A percentile compares a stretch with the other conserved stretches of the same genome.
Conservation (phyloP, 2,888 invertebrate genomes). For the Rutpela maculata region DNA sequence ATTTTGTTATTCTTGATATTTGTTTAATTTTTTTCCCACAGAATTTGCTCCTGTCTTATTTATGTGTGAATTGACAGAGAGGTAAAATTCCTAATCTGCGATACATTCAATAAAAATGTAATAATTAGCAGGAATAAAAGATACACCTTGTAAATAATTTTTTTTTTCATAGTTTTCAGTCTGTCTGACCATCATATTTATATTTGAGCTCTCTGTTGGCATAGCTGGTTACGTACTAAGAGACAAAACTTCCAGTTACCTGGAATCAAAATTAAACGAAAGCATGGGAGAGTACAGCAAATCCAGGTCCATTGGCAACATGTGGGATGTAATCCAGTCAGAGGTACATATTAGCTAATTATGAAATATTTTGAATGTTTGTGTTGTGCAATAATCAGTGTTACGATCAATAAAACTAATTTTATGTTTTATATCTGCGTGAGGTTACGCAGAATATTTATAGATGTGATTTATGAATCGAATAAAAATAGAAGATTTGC, state of each 20-base stretch:
- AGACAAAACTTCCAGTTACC: constrained; percentile 79
- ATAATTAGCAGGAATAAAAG: no score
- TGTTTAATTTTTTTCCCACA: no score
- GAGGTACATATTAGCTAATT: constrained; percentile 77
- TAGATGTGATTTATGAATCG: background rate
- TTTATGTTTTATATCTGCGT: background rate
- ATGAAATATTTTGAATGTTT: constrained; percentile 11
- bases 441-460: background rate
- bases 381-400: constrained; percentile 1
- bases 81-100: no score
- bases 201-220: constrained; percentile 90
- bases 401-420: background rate
- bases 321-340: constrained; percentile 89
- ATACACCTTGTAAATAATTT: no score
- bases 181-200: constrained; percentile 86
- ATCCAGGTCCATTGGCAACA: constrained; percentile 76
- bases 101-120: no score
- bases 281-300: constrained; percentile 74
- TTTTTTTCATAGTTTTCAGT: constrained; percentile 80
- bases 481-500: background rate
- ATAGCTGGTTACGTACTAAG: constrained; percentile 87
- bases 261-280: constrained; percentile 81
- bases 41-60: no score
- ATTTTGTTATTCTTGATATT: no score
- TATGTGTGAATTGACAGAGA: no score